Conservation (phyloP, 1,140 invertebrate species). For the Mya arenaria region DNA sequence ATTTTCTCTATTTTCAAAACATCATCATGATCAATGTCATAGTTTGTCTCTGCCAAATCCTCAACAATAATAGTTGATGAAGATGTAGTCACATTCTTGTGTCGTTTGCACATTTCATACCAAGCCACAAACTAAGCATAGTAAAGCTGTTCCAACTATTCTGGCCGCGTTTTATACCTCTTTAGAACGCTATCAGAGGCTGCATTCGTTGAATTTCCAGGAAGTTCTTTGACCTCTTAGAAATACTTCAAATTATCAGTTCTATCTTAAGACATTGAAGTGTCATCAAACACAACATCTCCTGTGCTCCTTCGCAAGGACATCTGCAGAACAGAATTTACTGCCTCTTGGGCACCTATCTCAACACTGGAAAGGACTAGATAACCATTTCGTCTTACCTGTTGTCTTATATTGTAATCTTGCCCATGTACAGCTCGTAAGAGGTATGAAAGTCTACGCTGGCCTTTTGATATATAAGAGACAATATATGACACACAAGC, state of each 20-base stretch:
- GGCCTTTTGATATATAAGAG: slow-evolving; percentile 59
- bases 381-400: slow-evolving; percentile 26
- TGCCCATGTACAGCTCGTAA: slow-evolving; percentile 17
- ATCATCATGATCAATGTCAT: slow-evolving; percentile 26
- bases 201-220: slow-evolving; percentile 10
- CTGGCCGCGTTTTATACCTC: slow-evolving; percentile 28
- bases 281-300: slow-evolving; percentile 60
- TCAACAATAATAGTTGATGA: slow-evolving; percentile 15
- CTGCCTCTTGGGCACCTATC: slow-evolving; percentile 58
- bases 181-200: slow-evolving; percentile 7
- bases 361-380: slow-evolving; percentile 31
- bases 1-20: background rate
- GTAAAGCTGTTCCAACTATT: slow-evolving; percentile 31
- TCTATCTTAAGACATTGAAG: slow-evolving; percentile 41
- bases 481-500: slow-evolving; percentile 63
- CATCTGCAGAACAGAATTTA: slow-evolving; percentile 58
- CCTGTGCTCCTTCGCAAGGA: slow-evolving; percentile 58
- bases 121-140: slow-evolving; percentile 49
- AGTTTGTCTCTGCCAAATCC: slow-evolving; percentile 38
- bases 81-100: background rate
- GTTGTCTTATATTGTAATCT: slow-evolving; percentile 53
- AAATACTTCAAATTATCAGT: slow-evolving; percentile 38
- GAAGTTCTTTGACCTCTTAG: slow-evolving; percentile 13
- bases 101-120: slow-evolving; percentile 19
- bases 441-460: slow-evolving; percentile 60